A percentile compares a stretch with the other conserved stretches of the same genome.
Evolutionary conservation across 2,888 invertebrate genomes (phyloP).

Genomic region (Fragum fragum): DNA sequence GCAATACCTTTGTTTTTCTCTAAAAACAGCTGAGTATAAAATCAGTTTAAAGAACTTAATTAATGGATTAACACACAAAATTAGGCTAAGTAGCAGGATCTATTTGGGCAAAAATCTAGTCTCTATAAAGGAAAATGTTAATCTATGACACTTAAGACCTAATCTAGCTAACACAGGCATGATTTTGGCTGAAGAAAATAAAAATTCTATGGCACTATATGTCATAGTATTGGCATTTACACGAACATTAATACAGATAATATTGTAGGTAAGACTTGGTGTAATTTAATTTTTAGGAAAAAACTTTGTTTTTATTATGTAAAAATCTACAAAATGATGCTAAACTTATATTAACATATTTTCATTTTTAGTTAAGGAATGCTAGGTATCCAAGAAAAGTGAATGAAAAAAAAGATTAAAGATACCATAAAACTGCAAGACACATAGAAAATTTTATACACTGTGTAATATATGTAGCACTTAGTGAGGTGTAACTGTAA

Average conservation of each 20-base stretch:
- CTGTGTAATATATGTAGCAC: slow-evolving; percentile 15
- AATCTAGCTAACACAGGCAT: slow-evolving; percentile 10
- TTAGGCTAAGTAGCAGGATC: slow-evolving; percentile 17
- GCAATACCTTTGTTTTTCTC: too few species aligned
- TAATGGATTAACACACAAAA: slow-evolving; percentile 14
- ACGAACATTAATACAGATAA: too few species aligned
- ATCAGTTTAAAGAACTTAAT: neutral
- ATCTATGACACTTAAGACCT: neutral
- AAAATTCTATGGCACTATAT: too few species aligned
- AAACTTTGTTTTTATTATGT: too few species aligned
- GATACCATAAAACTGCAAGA: neutral
- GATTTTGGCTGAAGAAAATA: too few species aligned
- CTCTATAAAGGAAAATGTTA: neutral
- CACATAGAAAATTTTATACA: slow-evolving; percentile 1
- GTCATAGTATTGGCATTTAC: too few species aligned
- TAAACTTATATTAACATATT: too few species aligned
- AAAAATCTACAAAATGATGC: too few species aligned
- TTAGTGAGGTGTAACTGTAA: slow-evolving; percentile 24
- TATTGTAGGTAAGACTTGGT: too few species aligned
- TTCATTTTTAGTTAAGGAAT: too few species aligned
- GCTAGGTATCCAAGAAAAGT: neutral
- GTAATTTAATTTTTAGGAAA: too few species aligned
- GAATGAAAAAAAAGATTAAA: neutral
- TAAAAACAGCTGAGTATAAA: too few species aligned
- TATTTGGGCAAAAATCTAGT: slow-evolving; percentile 10